A percentile compares a stretch with the other conserved stretches of the same genome.
These are phyloP conservation scores for Tetrax tetrax DNA, from an alignment of 2,113 vertebrate genomes.

Conservation along the genomic window DNA sequence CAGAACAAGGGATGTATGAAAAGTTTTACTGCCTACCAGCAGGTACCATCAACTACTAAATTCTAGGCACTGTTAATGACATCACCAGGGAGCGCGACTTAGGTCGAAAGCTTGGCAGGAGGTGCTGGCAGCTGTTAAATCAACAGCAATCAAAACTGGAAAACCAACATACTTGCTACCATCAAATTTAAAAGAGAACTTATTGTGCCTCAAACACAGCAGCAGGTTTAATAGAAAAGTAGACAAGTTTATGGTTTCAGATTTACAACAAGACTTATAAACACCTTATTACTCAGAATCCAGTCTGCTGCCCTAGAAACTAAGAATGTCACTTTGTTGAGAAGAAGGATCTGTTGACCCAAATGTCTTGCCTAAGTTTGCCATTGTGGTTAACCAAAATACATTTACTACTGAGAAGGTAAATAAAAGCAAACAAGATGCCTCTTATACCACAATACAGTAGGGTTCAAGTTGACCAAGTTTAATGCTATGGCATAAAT, in stretches of 20 bases:
- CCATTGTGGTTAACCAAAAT: slow-evolving; percentile 84
- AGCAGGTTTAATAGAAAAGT: slow-evolving; percentile 78
- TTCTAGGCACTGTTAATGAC: slow-evolving; percentile 72
- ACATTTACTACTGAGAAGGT: slow-evolving; percentile 79
- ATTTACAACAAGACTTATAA: slow-evolving; percentile 83
- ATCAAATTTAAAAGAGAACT: slow-evolving; percentile 77
- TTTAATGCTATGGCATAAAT: slow-evolving; percentile 77
- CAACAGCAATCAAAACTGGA: slow-evolving; percentile 76
- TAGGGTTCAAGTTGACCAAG: slow-evolving; percentile 70
- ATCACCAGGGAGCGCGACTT: slow-evolving; percentile 76
- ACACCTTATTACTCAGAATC: slow-evolving; percentile 82
- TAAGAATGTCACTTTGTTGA: slow-evolving; percentile 81
- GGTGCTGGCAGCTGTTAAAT: slow-evolving; percentile 72
- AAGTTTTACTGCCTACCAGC: slow-evolving; percentile 61
- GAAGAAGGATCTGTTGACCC: slow-evolving; percentile 79
- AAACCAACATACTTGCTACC: slow-evolving; percentile 70
- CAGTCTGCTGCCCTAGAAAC: slow-evolving; percentile 83
- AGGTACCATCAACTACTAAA: slow-evolving; percentile 71
- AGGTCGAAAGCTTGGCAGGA: slow-evolving; percentile 78
- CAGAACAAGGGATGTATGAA: slow-evolving; percentile 52
- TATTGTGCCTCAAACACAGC: slow-evolving; percentile 76
- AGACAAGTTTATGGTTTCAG: slow-evolving; percentile 81
- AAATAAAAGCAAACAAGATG: slow-evolving; percentile 81
- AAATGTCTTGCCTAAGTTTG: slow-evolving; percentile 77
- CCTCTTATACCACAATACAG: slow-evolving; percentile 80